These are phyloP conservation scores for Coenonympha glycerion DNA, from an alignment of 2,888 invertebrate genomes.

Conservation along the genomic window DNA sequence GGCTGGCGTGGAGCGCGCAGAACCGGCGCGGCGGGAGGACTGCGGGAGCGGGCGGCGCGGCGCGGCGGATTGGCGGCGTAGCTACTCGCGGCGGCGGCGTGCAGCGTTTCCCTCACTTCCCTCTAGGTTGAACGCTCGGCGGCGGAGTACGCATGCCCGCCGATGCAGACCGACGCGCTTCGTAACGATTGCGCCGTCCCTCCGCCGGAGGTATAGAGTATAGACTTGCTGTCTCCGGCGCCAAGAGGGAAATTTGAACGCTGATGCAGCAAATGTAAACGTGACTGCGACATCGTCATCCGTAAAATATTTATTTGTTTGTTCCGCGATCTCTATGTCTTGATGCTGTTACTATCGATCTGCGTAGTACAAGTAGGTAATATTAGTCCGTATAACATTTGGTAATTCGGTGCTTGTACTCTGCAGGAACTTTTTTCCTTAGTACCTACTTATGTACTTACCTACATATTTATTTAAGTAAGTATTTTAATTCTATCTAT, in stretches of 20 bases:
- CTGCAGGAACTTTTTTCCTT: too few species aligned
- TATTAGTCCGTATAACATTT: too few species aligned
- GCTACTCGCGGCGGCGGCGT: conserved; percentile 55
- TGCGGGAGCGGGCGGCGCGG: conserved; percentile 62
- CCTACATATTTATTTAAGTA: too few species aligned
- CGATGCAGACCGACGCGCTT: conserved; percentile 68
- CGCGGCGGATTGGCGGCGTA: conserved; percentile 44
- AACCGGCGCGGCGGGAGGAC: conserved; percentile 69
- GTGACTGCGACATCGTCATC: conserved; percentile 40
- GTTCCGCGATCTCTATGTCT: conserved; percentile 7
- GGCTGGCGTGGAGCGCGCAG: conserved; percentile 65
- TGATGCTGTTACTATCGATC: not conserved
- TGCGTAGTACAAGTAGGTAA: not conserved
- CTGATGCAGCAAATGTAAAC: conserved; percentile 52
- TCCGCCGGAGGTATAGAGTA: conserved; percentile 62
- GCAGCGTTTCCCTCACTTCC: conserved; percentile 59
- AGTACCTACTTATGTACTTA: too few species aligned
- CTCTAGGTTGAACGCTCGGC: conserved; percentile 48
- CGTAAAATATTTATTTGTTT: conserved; percentile 20
- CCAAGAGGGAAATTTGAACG: conserved; percentile 61
- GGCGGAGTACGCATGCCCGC: conserved; percentile 63
- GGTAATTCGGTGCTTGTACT: too few species aligned
- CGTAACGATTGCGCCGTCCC: conserved; percentile 66
- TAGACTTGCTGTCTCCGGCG: conserved; percentile 68
- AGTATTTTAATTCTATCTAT: too few species aligned